Conservation (phyloP, 2,797 vertebrate genomes). For the Neopelma chrysocephalum region DNA sequence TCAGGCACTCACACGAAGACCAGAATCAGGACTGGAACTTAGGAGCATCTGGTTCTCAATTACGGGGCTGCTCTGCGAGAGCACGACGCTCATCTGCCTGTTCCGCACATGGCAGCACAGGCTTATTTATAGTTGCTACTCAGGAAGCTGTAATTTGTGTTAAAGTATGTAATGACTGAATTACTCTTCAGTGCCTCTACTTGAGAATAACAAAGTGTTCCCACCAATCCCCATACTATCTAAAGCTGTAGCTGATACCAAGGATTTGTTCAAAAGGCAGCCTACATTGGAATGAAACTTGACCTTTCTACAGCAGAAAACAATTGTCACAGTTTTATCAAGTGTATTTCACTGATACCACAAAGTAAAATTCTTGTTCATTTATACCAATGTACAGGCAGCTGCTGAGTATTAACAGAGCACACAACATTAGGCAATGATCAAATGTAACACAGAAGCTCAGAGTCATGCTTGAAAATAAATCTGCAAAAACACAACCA, state of each 20-base stretch:
- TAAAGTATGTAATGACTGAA: conserved; percentile 36
- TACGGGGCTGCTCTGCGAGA: not conserved
- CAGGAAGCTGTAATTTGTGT: conserved; percentile 49
- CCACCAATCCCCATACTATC: not conserved
- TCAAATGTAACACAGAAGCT: not conserved
- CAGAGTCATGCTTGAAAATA: not conserved
- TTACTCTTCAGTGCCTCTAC: not conserved
- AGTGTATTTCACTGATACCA: not conserved
- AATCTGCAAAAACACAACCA: not conserved
- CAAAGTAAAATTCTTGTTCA: not conserved
- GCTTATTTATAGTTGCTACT: conserved; percentile 44
- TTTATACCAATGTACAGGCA: not conserved
- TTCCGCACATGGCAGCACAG: not conserved
- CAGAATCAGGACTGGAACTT: not conserved
- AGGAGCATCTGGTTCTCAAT: conserved; percentile 17
- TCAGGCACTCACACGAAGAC: not conserved
- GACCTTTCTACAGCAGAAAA: not conserved
- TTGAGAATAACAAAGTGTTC: not conserved
- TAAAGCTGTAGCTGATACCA: not conserved
- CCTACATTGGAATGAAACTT: not conserved
- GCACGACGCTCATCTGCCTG: not conserved
- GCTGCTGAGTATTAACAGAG: not conserved
- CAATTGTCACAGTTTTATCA: accelerated
- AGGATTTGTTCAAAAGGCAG: conserved; percentile 2
- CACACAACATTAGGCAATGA: not conserved